phyloP scores from a whole-genome alignment of 2,113 vertebrate species.

The Saimiri boliviensis region DNA sequence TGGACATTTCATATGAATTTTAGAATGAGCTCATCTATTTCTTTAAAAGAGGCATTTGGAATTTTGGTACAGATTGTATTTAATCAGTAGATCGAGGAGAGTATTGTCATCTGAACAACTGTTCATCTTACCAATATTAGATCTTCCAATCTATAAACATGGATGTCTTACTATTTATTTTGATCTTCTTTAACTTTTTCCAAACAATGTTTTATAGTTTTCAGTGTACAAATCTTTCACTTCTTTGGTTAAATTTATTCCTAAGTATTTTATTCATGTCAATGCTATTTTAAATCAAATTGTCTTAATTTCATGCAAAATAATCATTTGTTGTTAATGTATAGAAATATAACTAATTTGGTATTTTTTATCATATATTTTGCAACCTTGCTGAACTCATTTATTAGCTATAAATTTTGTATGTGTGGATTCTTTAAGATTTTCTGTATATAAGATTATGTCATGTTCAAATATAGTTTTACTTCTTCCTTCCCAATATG shows the following conservation, averaged over 20 bases:
- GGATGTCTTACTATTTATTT: not conserved
- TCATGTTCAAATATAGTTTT: not conserved
- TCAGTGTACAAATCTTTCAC: not conserved
- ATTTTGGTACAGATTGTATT: not conserved
- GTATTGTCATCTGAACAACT: not conserved
- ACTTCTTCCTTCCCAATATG: not conserved
- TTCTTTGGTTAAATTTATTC: not conserved
- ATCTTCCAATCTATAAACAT: not conserved
- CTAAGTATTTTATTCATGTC: not conserved
- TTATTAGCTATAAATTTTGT: not conserved
- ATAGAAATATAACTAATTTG: not conserved
- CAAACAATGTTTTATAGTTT: not conserved
- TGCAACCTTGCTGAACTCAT: not conserved
- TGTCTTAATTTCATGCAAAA: not conserved
- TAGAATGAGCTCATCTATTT: not conserved
- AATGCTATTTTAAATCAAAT: not conserved
- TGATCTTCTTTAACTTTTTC: not conserved
- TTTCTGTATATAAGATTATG: not conserved
- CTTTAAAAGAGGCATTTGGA: not conserved
- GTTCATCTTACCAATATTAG: not conserved
- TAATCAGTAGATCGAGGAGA: not conserved
- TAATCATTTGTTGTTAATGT: not conserved
- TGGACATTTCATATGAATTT: not conserved
- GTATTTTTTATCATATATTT: not conserved
- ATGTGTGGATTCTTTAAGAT: not conserved